phyloP scores from a whole-genome alignment of 2,888 invertebrate species.

The Acanthosepion esculentum region DNA sequence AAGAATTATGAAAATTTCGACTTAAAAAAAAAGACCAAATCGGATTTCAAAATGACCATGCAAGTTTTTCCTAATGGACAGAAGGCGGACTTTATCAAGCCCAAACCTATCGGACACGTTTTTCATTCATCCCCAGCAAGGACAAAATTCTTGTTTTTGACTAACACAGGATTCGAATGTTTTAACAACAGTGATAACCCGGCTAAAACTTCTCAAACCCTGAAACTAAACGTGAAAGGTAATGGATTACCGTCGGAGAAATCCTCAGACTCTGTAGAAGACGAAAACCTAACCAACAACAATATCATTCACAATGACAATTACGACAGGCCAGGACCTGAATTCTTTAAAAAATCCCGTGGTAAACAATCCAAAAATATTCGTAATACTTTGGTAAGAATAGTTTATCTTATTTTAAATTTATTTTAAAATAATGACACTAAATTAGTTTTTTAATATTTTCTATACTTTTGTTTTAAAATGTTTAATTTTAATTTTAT shows the following conservation, averaged over 20 bases:
- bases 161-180: neutral
- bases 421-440: no score
- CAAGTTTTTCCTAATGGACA: neutral
- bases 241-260: neutral
- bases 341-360: neutral
- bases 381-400: neutral
- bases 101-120: neutral
- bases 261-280: neutral
- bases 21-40: neutral
- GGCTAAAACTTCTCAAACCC: neutral
- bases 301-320: neutral
- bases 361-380: neutral
- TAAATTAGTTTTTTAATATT: no score
- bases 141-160: neutral
- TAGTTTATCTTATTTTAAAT: neutral
- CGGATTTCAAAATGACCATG: neutral
- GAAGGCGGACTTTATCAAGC: neutral
- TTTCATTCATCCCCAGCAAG: neutral
- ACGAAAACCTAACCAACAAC: neutral
- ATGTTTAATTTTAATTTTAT: no score
- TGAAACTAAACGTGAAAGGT: neutral
- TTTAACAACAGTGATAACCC: neutral
- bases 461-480: no score
- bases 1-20: neutral
- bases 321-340: neutral